These are phyloP conservation scores for Echinometra lucunter DNA, from an alignment of 53 echinoderm and acorn worm species.

Conservation along the genomic window DNA sequence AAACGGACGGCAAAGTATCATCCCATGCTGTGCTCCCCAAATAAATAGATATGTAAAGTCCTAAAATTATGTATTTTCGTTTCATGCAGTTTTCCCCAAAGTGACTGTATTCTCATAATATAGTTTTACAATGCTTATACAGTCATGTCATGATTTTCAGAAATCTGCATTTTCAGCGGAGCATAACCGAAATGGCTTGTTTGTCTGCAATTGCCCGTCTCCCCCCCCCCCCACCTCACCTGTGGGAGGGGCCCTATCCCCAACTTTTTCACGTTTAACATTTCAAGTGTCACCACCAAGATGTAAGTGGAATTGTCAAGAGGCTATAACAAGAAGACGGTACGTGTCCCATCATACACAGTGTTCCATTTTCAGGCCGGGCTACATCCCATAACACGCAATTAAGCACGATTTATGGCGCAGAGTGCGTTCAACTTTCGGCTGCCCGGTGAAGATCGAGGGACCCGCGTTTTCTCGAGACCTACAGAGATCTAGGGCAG, in stretches of 20 bases:
- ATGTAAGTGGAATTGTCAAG: neutral
- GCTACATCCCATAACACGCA: conserved; percentile 20
- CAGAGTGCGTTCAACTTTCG: conserved; percentile 38
- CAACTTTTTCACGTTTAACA: neutral
- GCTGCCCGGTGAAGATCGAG: neutral
- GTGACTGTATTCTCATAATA: too few relatives aligned
- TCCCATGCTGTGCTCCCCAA: neutral
- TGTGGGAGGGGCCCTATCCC: too few relatives aligned
- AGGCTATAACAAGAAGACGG: neutral
- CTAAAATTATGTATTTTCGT: neutral
- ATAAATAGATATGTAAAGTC: neutral
- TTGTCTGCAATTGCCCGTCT: neutral
- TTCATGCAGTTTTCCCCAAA: neutral
- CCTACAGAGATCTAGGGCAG: conserved; percentile 24
- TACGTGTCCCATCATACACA: conserved; percentile 29
- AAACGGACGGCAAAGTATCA: neutral
- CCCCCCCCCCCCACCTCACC: neutral
- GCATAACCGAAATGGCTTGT: neutral
- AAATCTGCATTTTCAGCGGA: neutral
- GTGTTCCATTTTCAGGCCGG: neutral
- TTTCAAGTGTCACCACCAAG: conserved; percentile 27
- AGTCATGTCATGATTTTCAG: too few relatives aligned
- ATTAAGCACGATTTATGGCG: conserved; percentile 38
- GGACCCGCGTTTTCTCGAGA: neutral
- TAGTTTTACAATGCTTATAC: neutral